Evolutionary conservation across 2,113 vertebrate species (phyloP), one percentile per base, ranked within the genome.

Genomic region (Odocoileus hemionus): DNA sequence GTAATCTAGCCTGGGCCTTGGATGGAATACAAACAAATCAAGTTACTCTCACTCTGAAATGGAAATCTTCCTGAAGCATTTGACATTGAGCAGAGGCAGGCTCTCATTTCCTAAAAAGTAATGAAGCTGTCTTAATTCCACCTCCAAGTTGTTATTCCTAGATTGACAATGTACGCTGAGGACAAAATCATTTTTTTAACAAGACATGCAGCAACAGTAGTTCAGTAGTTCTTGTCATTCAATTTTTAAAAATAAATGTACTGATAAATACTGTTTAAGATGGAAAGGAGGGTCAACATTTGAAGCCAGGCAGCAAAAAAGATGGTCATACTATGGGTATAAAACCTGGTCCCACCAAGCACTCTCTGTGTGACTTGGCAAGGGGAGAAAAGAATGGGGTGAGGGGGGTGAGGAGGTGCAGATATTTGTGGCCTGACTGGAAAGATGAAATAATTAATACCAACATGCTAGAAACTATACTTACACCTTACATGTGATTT

Each of bases 51-150:
- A 19, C 91, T 60, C 86, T 67, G 60, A 98, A 97, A 95, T 76
- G 5, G 97, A 98, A 93, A 91, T 97, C 50, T 87, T 94, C 61
- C 78, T 52, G 97, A 98, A 97, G 54, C 54, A 14, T 96, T 98
- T 97, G 97, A 96, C 57, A 78, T 26, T 55, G 9, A 50, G 82
- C 55, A 98, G 94, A 47, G 74, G 96, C 82, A 84, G n/a, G 96
- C 57, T 97, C 97, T 50, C 74, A 3, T 92, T 88, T 95, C 92
- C 96, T 96, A 70, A 92, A 95, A 97, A 94, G 33, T 89, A 36
- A 50, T 45, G 82, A 93, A 55, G 33, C 93, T 82, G 23, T 80
- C 58, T 91, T 95, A 64, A 86, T 91, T 96, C 80, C 76, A 45
- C 83, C 60, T 96, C 33, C 58, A 96, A 86, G 61, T 11, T 97